These are phyloP conservation scores for Scaptomyza pallida DNA, from an alignment of 1,140 invertebrate species.

Conservation along the genomic window DNA sequence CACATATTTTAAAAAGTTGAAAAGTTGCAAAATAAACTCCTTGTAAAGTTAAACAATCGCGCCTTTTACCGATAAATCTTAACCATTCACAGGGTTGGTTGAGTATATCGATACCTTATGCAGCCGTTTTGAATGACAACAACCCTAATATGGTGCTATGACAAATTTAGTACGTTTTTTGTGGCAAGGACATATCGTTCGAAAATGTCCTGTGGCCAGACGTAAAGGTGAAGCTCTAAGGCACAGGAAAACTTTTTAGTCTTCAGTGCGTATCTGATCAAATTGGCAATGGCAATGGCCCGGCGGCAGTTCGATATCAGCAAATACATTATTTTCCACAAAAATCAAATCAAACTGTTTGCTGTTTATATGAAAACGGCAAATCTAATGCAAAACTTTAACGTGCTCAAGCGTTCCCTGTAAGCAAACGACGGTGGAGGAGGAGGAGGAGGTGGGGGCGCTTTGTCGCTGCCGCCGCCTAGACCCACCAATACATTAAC, in stretches of 20 bases:
- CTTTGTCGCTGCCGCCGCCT: slow-evolving; percentile 32
- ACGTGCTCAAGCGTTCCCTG: slow-evolving; percentile 80
- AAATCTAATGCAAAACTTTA: slow-evolving; percentile 83
- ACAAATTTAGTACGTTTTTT: slow-evolving; percentile 39
- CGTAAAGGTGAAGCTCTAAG: slow-evolving; percentile 45
- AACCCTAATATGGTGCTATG: slow-evolving; percentile 19
- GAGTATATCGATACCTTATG: neutral
- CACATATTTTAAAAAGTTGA: slow-evolving; percentile 39
- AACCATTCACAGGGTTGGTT: neutral
- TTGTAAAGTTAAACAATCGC: slow-evolving; percentile 11
- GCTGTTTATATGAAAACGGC: slow-evolving; percentile 84
- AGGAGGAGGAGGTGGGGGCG: slow-evolving; percentile 20
- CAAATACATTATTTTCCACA: slow-evolving; percentile 81
- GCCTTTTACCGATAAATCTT: neutral
- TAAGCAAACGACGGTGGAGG: slow-evolving; percentile 47
- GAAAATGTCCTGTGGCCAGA: slow-evolving; percentile 50
- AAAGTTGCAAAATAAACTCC: slow-evolving; percentile 31
- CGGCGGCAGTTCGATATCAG: slow-evolving; percentile 73
- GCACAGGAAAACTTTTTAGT: slow-evolving; percentile 77
- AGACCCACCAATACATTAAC: slow-evolving; percentile 43
- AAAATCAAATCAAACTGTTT: slow-evolving; percentile 83
- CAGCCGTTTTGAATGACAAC: neutral
- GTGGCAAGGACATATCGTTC: slow-evolving; percentile 27
- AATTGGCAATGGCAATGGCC: slow-evolving; percentile 81
- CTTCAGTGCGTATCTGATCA: slow-evolving; percentile 66